Percentiles rank a stretch among this genome's conserved stretches.
Evolutionary conservation across 2,797 vertebrate species (phyloP).

Genomic region (Eospalax fontanierii): DNA sequence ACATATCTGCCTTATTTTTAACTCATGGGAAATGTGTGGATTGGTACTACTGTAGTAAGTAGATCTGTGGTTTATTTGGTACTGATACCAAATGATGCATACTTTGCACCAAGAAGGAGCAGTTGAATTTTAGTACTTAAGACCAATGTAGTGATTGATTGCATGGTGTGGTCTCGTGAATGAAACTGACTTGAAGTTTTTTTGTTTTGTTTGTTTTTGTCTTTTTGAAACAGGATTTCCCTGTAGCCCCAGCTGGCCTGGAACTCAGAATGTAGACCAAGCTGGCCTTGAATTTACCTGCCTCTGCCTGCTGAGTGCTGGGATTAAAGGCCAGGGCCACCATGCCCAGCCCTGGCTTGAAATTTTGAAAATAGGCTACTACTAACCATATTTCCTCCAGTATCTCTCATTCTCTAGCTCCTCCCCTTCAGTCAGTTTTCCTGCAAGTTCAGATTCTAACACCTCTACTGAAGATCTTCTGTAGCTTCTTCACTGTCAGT

Average conservation of each 20-base stretch:
- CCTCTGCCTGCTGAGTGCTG: no score
- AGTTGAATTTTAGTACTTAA: slow-evolving; percentile 20
- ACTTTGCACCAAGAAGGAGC: background rate
- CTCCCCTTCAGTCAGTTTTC: background rate
- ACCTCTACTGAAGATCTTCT: background rate
- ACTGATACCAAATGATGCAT: background rate
- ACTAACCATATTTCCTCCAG: background rate
- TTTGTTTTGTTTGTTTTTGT: no score
- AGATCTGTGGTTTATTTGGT: slow-evolving; percentile 1
- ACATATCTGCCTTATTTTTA: slow-evolving; percentile 49
- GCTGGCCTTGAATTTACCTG: no score
- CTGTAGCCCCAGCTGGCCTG: no score
- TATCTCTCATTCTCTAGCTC: background rate
- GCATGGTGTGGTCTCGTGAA: slow-evolving; percentile 14
- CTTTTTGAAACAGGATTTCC: no score
- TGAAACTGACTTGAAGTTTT: slow-evolving; percentile 57
- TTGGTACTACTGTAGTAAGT: slow-evolving; percentile 1
- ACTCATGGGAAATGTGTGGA: background rate
- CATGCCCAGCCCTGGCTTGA: no score
- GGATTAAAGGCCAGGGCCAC: no score
- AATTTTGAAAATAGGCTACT: slow-evolving; percentile 27
- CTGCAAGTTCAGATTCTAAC: background rate
- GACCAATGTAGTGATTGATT: background rate
- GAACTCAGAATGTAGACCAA: no score
- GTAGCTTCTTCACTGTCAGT: background rate